Conservation (phyloP, 1,140 invertebrate genomes). For the Apis dorsata region DNA sequence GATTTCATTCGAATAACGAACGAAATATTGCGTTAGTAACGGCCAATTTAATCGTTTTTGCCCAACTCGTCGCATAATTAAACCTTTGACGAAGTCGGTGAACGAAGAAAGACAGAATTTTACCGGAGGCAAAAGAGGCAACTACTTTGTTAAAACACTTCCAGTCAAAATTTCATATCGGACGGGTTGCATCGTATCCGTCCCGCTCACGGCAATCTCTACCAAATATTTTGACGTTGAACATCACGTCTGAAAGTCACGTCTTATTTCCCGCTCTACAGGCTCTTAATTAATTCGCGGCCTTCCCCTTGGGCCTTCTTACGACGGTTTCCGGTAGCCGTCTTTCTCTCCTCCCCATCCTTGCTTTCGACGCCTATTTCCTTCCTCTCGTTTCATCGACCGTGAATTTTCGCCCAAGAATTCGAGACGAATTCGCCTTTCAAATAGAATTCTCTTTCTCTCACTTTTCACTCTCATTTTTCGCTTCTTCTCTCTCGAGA, state of each 20-base stretch:
- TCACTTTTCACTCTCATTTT: not conserved
- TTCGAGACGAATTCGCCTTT: not conserved
- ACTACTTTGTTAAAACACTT: not conserved
- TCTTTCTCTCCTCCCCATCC: not conserved
- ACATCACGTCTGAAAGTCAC: not conserved
- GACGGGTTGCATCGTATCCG: not conserved
- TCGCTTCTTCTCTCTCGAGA: not conserved
- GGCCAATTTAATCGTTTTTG: not conserved
- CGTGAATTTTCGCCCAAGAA: conserved; percentile 30
- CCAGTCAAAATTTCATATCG: not conserved
- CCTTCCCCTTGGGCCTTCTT: not conserved
- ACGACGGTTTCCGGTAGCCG: conserved; percentile 9
- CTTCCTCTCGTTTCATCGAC: conserved; percentile 21
- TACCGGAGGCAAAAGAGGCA: not conserved
- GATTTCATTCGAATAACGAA: not conserved
- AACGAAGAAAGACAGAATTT: not conserved
- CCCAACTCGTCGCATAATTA: not conserved
- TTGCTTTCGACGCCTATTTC: conserved; percentile 1
- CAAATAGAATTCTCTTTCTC: not conserved
- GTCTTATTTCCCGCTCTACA: conserved; percentile 60
- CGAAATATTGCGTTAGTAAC: not conserved
- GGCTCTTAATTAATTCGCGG: conserved; percentile 74
- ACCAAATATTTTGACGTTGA: conserved; percentile 34
- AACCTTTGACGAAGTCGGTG: too few relatives aligned
- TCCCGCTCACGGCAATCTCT: conserved; percentile 23